Evolutionary conservation across 2,888 invertebrate species (phyloP).

Genomic region (Temnothorax ravouxi): DNA sequence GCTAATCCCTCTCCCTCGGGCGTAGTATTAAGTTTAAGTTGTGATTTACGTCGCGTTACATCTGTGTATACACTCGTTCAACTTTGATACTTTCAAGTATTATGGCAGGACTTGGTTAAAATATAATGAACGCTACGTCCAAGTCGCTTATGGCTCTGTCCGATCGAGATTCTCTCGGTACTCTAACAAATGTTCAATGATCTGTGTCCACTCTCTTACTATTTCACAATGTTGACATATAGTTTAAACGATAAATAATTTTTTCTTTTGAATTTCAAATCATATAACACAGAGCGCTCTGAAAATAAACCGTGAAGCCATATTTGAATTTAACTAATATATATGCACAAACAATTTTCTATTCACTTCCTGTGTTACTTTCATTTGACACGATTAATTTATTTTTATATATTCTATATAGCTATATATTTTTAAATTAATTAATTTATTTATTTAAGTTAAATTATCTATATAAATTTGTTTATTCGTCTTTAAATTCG

Average conservation of each 20-base stretch:
- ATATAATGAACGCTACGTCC: background rate
- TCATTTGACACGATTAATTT: background rate
- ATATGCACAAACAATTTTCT: background rate
- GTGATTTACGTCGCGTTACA: constrained; percentile 16
- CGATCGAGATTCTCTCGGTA: background rate
- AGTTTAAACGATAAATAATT: background rate
- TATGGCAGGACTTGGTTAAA: background rate
- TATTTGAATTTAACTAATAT: constrained; percentile 9
- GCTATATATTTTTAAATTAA: background rate
- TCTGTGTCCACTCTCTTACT: constrained; percentile 7
- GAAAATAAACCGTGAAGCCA: background rate
- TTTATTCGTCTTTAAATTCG: background rate
- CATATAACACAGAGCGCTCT: background rate
- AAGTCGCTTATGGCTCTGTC: background rate
- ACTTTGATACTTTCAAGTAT: background rate
- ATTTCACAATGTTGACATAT: background rate
- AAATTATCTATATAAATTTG: background rate
- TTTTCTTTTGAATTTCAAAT: background rate
- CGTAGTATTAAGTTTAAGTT: constrained; percentile 7
- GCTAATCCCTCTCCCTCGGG: constrained; percentile 34
- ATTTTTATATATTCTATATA: background rate
- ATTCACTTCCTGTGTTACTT: background rate
- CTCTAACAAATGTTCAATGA: constrained; percentile 18
- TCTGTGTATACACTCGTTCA: background rate
- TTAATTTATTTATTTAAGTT: background rate